These are phyloP conservation scores for Hoplodrina blanda DNA, from an alignment of 2,888 invertebrate genomes.

Conservation along the genomic window DNA sequence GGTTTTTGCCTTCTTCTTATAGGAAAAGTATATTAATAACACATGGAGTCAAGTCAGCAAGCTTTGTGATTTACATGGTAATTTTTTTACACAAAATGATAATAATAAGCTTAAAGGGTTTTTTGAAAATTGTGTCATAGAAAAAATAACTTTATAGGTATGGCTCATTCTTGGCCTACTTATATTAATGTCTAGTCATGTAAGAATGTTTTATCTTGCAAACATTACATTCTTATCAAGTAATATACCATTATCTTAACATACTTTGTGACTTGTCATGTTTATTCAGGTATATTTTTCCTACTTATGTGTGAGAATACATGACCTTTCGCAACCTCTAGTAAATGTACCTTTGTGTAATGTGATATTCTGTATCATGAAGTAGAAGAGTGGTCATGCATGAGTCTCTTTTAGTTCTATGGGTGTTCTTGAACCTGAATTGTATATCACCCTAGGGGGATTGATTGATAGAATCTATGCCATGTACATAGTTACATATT, in stretches of 20 bases:
- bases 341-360: conserved; percentile 12
- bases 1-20: neutral
- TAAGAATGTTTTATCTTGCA: conserved; percentile 5
- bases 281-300: conserved; percentile 8
- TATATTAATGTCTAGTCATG: conserved; percentile 1
- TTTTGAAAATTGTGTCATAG: neutral
- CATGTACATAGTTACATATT: too few relatives aligned
- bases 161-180: neutral
- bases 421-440: neutral
- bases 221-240: conserved; percentile 16
- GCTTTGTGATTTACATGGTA: neutral
- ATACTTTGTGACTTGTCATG: conserved; percentile 26
- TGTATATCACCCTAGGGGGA: too few relatives aligned
- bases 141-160: neutral
- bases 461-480: too few relatives aligned
- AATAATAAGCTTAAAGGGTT: neutral
- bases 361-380: conserved; percentile 3
- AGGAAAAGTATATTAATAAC: neutral
- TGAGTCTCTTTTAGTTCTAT: neutral
- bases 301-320: neutral
- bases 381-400: neutral
- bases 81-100: neutral
- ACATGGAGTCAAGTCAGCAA: neutral
- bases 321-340: conserved; percentile 5
- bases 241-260: conserved; percentile 22